Conservation (phyloP, 2,113 vertebrate genomes). For the Scolopax mira region DNA sequence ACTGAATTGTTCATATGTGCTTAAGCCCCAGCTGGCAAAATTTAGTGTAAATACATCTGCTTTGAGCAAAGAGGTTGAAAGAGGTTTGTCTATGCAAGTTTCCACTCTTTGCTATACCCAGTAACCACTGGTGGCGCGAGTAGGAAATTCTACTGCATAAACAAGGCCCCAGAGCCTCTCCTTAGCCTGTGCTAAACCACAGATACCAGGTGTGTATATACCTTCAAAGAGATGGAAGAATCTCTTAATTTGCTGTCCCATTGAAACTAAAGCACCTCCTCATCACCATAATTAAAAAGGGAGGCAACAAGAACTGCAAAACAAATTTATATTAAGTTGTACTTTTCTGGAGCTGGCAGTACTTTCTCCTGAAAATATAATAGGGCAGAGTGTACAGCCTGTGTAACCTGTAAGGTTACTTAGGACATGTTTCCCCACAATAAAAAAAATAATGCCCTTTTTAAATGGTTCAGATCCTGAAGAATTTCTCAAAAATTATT, state of each 20-base stretch:
- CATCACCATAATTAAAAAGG: constrained; percentile 60
- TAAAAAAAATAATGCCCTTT: not conserved
- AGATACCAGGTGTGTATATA: constrained; percentile 28
- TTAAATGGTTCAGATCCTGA: not conserved
- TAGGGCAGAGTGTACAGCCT: not conserved
- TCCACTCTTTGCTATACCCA: not conserved
- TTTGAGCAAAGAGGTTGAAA: not conserved
- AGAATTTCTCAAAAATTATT: not conserved
- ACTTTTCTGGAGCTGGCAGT: not conserved
- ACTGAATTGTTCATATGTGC: not conserved
- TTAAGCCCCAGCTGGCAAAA: not conserved
- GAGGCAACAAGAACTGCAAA: constrained; percentile 43
- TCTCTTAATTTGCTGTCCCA: constrained; percentile 50
- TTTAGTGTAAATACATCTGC: not conserved
- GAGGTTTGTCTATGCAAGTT: not conserved
- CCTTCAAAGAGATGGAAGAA: constrained; percentile 39
- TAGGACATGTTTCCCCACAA: not conserved
- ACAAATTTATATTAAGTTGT: not conserved
- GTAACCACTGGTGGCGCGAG: not conserved
- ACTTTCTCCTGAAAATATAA: constrained; percentile 42
- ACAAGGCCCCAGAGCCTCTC: not conserved
- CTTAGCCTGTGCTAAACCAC: constrained; percentile 24
- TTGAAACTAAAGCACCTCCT: constrained; percentile 38
- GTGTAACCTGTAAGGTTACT: not conserved
- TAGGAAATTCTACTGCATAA: not conserved